Base-by-base conservation (phyloP, 2,113 vertebrate genomes). In the Conger conger region DNA sequence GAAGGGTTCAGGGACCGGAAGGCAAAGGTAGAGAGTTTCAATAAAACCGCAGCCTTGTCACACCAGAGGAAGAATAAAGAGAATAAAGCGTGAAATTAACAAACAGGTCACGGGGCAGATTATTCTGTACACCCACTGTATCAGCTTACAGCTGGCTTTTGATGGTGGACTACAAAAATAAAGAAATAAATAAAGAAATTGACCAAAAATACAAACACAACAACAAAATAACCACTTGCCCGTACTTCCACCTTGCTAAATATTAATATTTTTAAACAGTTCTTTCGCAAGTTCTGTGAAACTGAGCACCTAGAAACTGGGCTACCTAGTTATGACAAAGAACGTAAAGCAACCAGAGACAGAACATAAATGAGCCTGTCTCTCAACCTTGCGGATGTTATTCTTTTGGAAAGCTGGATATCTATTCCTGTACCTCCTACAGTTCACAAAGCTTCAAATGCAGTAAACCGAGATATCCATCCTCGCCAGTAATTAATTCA, bases 1-100 rank as follows among this genome's bases (percentile, higher is more conserved):
- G 90, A 90, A 92, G 91, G 89, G 88, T 89, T 82, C 86, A 88
- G 91, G 88, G 86, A 92, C 88, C 87, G 88, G 91, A 93, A 93
- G 90, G 91, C 85, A 88, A 57, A 88, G 89, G 87, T 86, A 90
- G 86, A 88, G 88, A 88, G 20, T n/a, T n/a, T n/a, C 30, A 33
- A 73, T 23, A 76, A 37, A 82, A 20, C 63, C 80, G 17, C 16
- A 3, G 68, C 20, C 37, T 20, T 38, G 16, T 77, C 4, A 77
- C 33, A 17, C 33, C 30, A 42, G 40, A 42, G 35, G 11, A 40
- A 27, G 11, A 37, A 30, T 0, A 35, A 35, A n/a, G 33, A 17
- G 35, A 77, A 38, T 38, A 78, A 17, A 1, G 33, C 38, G 35
- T 37, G 37, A 78, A 78, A 57, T 23, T 0, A 54, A 13, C 30